These are phyloP conservation scores for Aphidius ervi DNA, from an alignment of 1,140 invertebrate genomes.

Conservation along the genomic window DNA sequence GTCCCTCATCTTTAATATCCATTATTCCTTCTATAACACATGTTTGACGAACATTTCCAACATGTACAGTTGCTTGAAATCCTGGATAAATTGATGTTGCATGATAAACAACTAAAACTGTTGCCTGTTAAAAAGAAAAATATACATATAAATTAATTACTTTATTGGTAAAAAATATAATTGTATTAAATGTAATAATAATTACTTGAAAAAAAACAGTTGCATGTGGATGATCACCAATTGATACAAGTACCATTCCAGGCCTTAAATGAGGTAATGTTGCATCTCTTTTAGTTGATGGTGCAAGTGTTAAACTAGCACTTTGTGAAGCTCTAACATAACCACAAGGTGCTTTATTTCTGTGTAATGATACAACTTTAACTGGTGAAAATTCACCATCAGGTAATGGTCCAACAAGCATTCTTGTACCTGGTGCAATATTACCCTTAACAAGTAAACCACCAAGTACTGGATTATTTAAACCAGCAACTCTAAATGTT, in stretches of 20 bases:
- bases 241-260: slow-evolving; percentile 75
- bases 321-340: slow-evolving; percentile 86
- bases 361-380: slow-evolving; percentile 78
- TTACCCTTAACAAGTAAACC: slow-evolving; percentile 82
- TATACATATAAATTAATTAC: not conserved
- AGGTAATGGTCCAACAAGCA: slow-evolving; percentile 80
- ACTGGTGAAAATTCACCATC: slow-evolving; percentile 78
- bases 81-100: slow-evolving; percentile 77
- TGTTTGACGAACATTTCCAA: slow-evolving; percentile 92
- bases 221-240: slow-evolving; percentile 57
- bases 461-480: slow-evolving; percentile 77
- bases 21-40: slow-evolving; percentile 77
- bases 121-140: slow-evolving; percentile 63
- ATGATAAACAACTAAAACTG: slow-evolving; percentile 81
- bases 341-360: slow-evolving; percentile 85
- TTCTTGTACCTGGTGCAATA: slow-evolving; percentile 75
- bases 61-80: slow-evolving; percentile 91
- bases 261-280: slow-evolving; percentile 64
- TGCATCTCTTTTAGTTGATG: slow-evolving; percentile 50
- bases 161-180: not conserved
- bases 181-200: too few species aligned
- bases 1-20: slow-evolving; percentile 52
- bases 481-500: slow-evolving; percentile 74
- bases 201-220: slow-evolving; percentile 75
- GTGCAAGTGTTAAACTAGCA: slow-evolving; percentile 77